phyloP scores from a whole-genome alignment of 2,888 invertebrate genomes.

The Drosophila mettleri region DNA sequence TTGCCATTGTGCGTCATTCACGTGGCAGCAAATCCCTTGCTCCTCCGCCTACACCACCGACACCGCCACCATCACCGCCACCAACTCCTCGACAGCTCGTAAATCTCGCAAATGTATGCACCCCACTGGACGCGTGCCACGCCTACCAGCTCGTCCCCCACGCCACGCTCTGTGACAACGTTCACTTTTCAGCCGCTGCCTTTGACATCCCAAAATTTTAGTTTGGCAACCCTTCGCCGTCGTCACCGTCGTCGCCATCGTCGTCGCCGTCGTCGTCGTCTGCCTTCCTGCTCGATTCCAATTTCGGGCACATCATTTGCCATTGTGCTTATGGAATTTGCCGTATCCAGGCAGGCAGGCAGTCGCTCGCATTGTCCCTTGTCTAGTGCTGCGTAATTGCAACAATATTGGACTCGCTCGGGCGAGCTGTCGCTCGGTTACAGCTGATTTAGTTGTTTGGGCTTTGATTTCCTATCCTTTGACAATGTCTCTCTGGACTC shows the following conservation, averaged over 20 bases:
- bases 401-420: conserved; percentile 60
- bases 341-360: conserved; percentile 23
- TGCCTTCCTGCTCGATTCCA: conserved; percentile 2
- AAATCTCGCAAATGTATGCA: conserved; percentile 80
- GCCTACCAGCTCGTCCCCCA: conserved; percentile 22
- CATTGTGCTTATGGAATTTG: conserved; percentile 77
- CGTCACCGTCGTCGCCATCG: not conserved
- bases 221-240: conserved; percentile 18
- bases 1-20: conserved; percentile 69
- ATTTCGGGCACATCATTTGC: conserved; percentile 62
- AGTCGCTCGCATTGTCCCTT: conserved; percentile 42
- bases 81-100: conserved; percentile 69
- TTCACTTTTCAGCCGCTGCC: conserved; percentile 70
- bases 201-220: conserved; percentile 54
- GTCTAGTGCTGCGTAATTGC: conserved; percentile 70
- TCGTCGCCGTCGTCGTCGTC: not conserved
- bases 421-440: conserved; percentile 18
- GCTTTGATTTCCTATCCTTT: conserved; percentile 59
- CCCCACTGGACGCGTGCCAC: conserved; percentile 61
- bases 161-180: conserved; percentile 41
- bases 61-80: not conserved
- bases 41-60: not conserved
- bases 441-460: conserved; percentile 64
- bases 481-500: conserved; percentile 34
- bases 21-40: conserved; percentile 14